Evolutionary conservation across 2,113 vertebrate genomes (phyloP), one percentile per base, ranked within the genome.

Genomic region (Gymnobelideus leadbeateri): DNA sequence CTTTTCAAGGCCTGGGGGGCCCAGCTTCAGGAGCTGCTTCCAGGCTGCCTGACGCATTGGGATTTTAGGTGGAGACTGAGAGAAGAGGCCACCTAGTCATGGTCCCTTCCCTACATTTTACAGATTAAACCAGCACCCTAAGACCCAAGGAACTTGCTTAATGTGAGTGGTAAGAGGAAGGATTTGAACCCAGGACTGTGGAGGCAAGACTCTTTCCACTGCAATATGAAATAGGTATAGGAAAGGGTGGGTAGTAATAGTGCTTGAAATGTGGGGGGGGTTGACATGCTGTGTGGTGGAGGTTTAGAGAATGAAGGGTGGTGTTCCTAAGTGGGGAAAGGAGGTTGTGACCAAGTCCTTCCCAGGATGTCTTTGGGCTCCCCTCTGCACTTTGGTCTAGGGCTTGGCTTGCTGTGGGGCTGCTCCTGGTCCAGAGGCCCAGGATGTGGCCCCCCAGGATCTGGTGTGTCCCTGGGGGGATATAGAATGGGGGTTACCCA

Each of bases 81-180:
- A 21, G 55, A 28, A 8, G 31, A 61, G 55, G 51, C 26, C 6
- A 10, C 25, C 55, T 16, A 47, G 51, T 2, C 50, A 3, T 43
- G 6, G 9, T 50, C 19, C 61, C n/a, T 49, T 46, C n/a, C 5
- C 90, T 9, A 68, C 51, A 47, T 46, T 53, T 92, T 19, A 90
- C 50, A 77, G 92, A 37, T n/a, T 28, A 89, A 31, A 92, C n/a
- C 6, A 51, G 95, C 94, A 55, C 89, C 90, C 93, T 55, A 53
- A 68, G 51, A 90, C 37, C 37, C 1, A 6, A 4, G 1, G 47
- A 84, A 49, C 28, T 46, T 51, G 49, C 55, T 37, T 28, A 3
- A 24, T 51, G 54, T 61, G 19, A 50, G 92, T 31, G 54, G 31
- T 89, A 84, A 12, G 91, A 96, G 90, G 55, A 46, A 55, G 93